phyloP scores from a whole-genome alignment of 2,888 invertebrate species.

The Oscheius sp. region DNA sequence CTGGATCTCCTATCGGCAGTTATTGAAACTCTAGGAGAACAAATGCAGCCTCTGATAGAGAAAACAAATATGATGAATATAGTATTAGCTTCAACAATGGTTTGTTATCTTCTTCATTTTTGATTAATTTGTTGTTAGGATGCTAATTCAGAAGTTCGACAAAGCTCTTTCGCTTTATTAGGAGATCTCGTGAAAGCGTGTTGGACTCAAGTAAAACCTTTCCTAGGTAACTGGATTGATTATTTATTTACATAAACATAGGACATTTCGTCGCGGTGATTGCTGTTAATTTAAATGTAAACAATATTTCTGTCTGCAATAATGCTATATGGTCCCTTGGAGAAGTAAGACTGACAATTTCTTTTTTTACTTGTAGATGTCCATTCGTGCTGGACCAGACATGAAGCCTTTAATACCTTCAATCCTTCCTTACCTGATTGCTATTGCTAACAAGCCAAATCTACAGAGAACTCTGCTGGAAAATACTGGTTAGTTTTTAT shows the following conservation, averaged over 20 bases:
- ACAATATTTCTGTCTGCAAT: conserved; percentile 89
- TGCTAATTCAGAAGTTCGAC: conserved; percentile 95
- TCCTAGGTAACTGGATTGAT: conserved; percentile 78
- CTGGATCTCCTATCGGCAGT: conserved; percentile 93
- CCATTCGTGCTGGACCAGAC: conserved; percentile 74
- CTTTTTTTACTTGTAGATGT: conserved; percentile 33
- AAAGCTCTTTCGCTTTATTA: conserved; percentile 94
- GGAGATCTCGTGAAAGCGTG: conserved; percentile 98
- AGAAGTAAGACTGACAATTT: conserved; percentile 75
- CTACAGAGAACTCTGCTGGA: conserved; percentile 98
- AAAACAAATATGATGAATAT: conserved; percentile 95
- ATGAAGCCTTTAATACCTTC: conserved; percentile 90
- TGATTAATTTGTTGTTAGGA: conserved; percentile 76
- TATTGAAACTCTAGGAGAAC: conserved; percentile 92
- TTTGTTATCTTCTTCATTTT: conserved; percentile 9
- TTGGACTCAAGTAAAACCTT: conserved; percentile 93
- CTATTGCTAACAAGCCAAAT: conserved; percentile 89
- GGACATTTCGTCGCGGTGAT: conserved; percentile 93
- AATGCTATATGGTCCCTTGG: conserved; percentile 99
- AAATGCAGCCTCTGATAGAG: conserved; percentile 90
- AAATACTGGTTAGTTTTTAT: conserved; percentile 93
- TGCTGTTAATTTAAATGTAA: conserved; percentile 94
- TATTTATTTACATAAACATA: conserved; percentile 61
- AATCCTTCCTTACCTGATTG: conserved; percentile 88
- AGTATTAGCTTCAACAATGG: conserved; percentile 94